Percentiles rank a stretch among this genome's conserved stretches.
Conservation (phyloP, 2,797 vertebrate genomes). For the Cygnus olor region DNA sequence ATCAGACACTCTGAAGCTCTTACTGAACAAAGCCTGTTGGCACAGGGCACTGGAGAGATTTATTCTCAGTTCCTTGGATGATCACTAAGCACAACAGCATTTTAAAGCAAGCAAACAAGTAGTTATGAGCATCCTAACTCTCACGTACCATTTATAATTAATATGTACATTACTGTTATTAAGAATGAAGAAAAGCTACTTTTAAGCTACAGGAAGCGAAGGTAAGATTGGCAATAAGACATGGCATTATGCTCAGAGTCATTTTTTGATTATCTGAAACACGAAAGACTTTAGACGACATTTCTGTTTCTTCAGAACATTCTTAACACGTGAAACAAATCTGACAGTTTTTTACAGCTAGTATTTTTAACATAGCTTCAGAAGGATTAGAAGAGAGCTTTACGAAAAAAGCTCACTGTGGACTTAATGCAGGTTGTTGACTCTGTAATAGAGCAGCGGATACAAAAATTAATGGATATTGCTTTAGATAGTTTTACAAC, state of each 20-base stretch:
- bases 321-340: neutral
- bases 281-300: neutral
- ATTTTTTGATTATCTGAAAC: neutral
- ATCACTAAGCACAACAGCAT: neutral
- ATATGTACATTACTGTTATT: neutral
- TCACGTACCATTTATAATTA: neutral
- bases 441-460: neutral
- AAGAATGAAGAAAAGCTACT: neutral
- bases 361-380: neutral
- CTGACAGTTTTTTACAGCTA: neutral
- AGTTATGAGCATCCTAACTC: neutral
- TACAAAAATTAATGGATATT: neutral
- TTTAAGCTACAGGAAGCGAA: neutral
- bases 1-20: neutral
- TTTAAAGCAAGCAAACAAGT: neutral
- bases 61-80: neutral
- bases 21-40: neutral
- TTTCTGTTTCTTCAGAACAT: neutral
- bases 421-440: neutral
- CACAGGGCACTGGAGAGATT: neutral
- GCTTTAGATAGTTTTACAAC: neutral
- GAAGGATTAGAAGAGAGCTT: neutral
- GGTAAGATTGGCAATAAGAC: neutral
- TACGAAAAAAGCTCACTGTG: neutral
- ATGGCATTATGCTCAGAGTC: rapidly evolving